phyloP scores from a whole-genome alignment of 2,113 vertebrate species.

The Capreolus pygargus region DNA sequence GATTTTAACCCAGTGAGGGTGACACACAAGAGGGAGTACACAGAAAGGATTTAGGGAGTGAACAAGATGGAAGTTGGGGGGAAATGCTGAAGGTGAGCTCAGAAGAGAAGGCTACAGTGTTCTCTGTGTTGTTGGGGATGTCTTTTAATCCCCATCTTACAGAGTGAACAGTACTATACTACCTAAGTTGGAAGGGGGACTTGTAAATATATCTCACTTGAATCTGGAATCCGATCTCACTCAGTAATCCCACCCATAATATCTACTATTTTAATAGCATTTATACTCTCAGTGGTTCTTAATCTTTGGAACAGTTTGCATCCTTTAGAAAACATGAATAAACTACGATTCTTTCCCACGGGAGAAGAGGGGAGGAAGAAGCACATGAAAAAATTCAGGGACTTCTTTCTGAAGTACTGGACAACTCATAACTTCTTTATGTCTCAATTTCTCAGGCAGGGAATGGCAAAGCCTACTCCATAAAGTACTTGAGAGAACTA shows the following conservation, averaged over 20 bases:
- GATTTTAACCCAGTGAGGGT: neutral
- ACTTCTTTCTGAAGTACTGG: neutral
- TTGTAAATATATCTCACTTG: neutral
- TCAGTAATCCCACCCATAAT: neutral
- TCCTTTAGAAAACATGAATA: neutral
- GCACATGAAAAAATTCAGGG: neutral
- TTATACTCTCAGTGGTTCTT: neutral
- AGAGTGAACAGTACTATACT: neutral
- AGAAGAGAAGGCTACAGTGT: neutral
- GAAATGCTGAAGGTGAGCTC: neutral
- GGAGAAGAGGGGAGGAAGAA: neutral
- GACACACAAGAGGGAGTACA: neutral
- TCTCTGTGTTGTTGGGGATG: neutral
- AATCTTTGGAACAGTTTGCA: neutral
- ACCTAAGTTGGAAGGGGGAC: neutral
- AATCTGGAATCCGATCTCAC: neutral
- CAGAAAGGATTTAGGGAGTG: neutral
- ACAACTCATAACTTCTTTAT: neutral
- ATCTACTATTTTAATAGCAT: neutral
- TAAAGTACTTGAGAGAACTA: neutral
- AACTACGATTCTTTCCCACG: neutral
- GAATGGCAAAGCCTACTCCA: neutral
- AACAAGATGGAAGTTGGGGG: neutral
- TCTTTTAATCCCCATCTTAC: neutral
- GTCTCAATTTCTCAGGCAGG: neutral